phyloP scores from a whole-genome alignment of 2,888 invertebrate species.

The Papilio elwesi region DNA sequence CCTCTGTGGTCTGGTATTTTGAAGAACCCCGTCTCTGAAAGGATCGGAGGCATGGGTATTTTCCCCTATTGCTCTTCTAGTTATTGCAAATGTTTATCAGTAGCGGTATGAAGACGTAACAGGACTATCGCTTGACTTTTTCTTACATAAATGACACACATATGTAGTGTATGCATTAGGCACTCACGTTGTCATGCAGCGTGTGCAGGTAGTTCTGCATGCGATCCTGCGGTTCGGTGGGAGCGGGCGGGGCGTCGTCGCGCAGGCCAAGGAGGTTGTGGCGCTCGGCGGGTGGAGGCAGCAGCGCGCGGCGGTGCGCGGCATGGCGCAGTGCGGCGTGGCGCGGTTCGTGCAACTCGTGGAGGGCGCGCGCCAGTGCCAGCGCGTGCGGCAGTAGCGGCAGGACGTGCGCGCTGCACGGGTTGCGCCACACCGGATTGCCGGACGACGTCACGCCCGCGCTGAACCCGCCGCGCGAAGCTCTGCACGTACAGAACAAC shows the following conservation, averaged over 20 bases:
- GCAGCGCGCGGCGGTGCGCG: constrained; percentile 88
- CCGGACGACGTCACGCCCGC: constrained; percentile 90
- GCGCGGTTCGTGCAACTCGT: constrained; percentile 90
- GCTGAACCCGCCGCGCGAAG: constrained; percentile 93
- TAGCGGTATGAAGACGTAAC: no score
- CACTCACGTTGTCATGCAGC: constrained; percentile 87
- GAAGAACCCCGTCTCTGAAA: no score
- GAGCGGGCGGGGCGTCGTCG: constrained; percentile 72
- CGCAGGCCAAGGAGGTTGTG: constrained; percentile 88
- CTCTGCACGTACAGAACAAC: constrained; percentile 65
- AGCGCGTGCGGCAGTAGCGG: constrained; percentile 92
- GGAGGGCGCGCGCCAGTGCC: constrained; percentile 90
- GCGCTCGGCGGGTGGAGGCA: constrained; percentile 90
- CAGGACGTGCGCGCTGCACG: constrained; percentile 92
- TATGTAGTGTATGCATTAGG: not conserved
- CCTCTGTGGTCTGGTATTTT: no score
- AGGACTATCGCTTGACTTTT: no score
- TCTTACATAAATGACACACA: no score
- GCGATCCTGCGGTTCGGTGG: constrained; percentile 89
- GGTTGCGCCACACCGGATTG: constrained; percentile 93
- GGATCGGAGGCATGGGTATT: no score
- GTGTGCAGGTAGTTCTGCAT: constrained; percentile 93
- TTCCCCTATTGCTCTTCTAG: no score
- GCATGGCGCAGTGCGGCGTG: constrained; percentile 86
- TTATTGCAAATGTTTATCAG: no score